phyloP scores from a whole-genome alignment of 1,140 invertebrate genomes.

The Drosophila lacteicornis region DNA sequence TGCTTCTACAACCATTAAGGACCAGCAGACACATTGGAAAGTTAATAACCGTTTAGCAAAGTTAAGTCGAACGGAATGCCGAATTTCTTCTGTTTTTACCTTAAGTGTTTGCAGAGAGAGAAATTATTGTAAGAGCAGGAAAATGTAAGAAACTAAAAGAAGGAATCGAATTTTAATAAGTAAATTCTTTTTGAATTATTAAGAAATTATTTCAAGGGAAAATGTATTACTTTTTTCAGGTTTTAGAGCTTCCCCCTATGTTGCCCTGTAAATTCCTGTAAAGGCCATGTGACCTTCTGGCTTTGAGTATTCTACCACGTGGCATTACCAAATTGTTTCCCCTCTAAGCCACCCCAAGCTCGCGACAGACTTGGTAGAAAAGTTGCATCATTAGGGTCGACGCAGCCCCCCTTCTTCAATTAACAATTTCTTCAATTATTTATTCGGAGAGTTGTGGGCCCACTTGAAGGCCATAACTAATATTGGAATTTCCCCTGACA shows the following conservation, averaged over 20 bases:
- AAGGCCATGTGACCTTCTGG: not conserved
- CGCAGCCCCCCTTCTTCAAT: conserved; percentile 3
- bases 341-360: not conserved
- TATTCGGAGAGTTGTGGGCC: conserved; percentile 5
- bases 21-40: conserved; percentile 68
- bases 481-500: conserved; percentile 41
- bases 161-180: not conserved
- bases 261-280: not conserved
- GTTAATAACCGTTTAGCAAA: conserved; percentile 80
- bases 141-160: not conserved
- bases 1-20: conserved; percentile 43
- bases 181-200: too few relatives aligned
- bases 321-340: conserved; percentile 5
- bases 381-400: not conserved
- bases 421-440: conserved; percentile 35
- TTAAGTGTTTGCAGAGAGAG: conserved; percentile 28
- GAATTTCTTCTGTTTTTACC: conserved; percentile 10
- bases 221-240: not conserved
- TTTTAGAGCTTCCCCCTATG: not conserved
- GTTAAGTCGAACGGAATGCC: conserved; percentile 43
- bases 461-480: conserved; percentile 35
- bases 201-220: not conserved
- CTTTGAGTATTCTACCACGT: not conserved
- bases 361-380: not conserved
- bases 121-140: not conserved